A percentile compares a stretch with the other conserved stretches of the same genome.
These are phyloP conservation scores for Botia kubotai DNA, from an alignment of 2,797 vertebrate species.

Conservation along the genomic window DNA sequence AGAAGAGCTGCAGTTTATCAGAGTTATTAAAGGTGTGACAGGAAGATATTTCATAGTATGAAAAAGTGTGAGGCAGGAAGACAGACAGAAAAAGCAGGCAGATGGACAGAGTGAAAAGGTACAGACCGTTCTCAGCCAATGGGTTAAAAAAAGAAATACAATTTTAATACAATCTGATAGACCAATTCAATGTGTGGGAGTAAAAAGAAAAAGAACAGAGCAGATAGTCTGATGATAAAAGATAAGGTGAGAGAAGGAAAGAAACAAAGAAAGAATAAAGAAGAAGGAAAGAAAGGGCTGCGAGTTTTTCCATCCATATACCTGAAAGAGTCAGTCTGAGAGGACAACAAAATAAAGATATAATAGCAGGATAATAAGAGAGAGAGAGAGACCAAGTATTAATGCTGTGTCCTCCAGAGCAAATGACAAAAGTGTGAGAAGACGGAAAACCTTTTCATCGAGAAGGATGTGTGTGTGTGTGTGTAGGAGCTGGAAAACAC, in stretches of 20 bases:
- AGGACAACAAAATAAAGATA: constrained; percentile 1
- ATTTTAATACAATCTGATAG: not conserved
- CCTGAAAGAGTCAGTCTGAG: not conserved
- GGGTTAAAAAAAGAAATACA: not conserved
- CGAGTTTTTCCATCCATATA: not conserved
- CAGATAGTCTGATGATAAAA: not conserved
- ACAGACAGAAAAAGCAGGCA: not conserved
- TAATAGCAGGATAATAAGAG: constrained; percentile 1
- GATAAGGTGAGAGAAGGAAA: not conserved
- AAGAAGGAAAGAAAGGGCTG: not conserved
- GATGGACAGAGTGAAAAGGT: not conserved
- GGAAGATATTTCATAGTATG: not conserved
- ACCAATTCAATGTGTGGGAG: constrained; percentile 21
- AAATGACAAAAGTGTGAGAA: not conserved
- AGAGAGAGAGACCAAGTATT: not conserved
- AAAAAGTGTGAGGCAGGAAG: constrained; percentile 7
- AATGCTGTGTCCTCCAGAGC: not conserved
- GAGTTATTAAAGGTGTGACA: constrained; percentile 20
- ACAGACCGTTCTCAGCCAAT: not conserved
- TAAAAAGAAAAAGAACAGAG: constrained; percentile 35
- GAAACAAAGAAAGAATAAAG: not conserved
- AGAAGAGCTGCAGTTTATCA: constrained; percentile 27
- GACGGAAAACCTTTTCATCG: constrained; percentile 13
- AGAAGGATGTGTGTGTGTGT: not conserved
- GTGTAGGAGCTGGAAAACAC: constrained; percentile 22